Conservation (phyloP, 1,140 invertebrate genomes). For the Panonychus citri region DNA sequence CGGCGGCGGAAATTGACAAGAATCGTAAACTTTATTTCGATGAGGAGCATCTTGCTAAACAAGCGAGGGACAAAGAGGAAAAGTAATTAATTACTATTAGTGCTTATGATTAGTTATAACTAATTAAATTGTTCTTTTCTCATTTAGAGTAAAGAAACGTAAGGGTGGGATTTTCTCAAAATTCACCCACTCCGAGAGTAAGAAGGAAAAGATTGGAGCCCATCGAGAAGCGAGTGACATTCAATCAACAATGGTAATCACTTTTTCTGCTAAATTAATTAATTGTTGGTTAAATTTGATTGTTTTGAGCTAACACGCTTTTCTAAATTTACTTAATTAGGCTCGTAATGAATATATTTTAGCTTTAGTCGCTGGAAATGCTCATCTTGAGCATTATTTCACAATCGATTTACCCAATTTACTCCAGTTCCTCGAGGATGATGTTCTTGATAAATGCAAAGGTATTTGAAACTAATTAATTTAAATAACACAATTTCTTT, state of each 20-base stretch:
- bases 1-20: slow-evolving; percentile 69
- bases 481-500: too few species aligned
- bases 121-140: not conserved
- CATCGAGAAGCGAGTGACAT: slow-evolving; percentile 73
- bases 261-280: not conserved
- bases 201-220: slow-evolving; percentile 23
- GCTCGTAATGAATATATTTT: slow-evolving; percentile 84
- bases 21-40: slow-evolving; percentile 84
- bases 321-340: too few species aligned
- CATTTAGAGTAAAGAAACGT: slow-evolving; percentile 5
- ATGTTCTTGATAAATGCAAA: slow-evolving; percentile 10
- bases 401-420: slow-evolving; percentile 65
- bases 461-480: too few species aligned
- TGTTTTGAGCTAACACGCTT: not conserved
- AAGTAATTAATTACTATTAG: slow-evolving; percentile 34
- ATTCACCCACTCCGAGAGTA: slow-evolving; percentile 11
- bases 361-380: slow-evolving; percentile 71
- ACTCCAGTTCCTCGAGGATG: slow-evolving; percentile 35
- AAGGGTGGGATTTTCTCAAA: slow-evolving; percentile 13
- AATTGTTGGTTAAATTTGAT: not conserved
- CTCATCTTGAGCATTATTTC: slow-evolving; percentile 79
- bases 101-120: not conserved
- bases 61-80: slow-evolving; percentile 84
- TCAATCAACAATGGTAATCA: slow-evolving; percentile 49
- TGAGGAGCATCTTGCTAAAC: slow-evolving; percentile 79